Evolutionary conservation across 2,888 invertebrate genomes (phyloP).

Genomic region (Ashinkailepas kermadecensis): DNA sequence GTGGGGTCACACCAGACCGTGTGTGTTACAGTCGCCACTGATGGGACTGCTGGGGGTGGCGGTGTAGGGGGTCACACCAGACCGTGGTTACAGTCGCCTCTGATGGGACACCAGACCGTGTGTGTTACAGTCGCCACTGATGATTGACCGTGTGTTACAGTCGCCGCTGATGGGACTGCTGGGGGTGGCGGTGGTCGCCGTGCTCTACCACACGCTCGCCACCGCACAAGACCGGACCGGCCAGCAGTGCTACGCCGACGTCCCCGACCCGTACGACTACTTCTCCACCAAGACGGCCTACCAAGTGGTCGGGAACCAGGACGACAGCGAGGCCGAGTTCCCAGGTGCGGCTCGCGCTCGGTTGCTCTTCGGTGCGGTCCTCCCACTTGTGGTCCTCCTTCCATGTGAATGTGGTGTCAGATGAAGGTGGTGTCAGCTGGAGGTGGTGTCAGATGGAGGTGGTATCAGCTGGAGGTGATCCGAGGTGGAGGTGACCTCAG

Average conservation of each 20-base stretch:
- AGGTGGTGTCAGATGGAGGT: too few species aligned
- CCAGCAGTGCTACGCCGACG: constrained; percentile 51
- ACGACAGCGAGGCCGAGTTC: constrained; percentile 50
- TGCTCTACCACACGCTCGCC: not conserved
- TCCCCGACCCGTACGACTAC: constrained; percentile 57
- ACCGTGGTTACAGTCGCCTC: not conserved
- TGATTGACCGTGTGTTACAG: not conserved
- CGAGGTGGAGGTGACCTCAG: too few species aligned
- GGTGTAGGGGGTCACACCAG: not conserved
- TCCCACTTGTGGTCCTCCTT: too few species aligned
- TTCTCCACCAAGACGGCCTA: constrained; percentile 71
- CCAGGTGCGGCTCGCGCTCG: constrained; percentile 33
- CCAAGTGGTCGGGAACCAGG: constrained; percentile 56
- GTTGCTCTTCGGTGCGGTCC: too few species aligned
- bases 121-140: not conserved
- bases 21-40: not conserved
- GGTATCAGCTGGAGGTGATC: too few species aligned
- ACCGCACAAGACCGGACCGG: not conserved
- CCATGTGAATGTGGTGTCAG: too few species aligned
- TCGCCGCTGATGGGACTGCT: not conserved
- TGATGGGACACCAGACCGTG: not conserved
- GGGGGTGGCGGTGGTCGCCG: not conserved
- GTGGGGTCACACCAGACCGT: too few species aligned
- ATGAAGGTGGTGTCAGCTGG: too few species aligned
- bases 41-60: not conserved